A percentile compares a stretch with the other conserved stretches of the same genome.
Conservation (phyloP, 2,888 invertebrate genomes). For the Quadroppia sp. region DNA sequence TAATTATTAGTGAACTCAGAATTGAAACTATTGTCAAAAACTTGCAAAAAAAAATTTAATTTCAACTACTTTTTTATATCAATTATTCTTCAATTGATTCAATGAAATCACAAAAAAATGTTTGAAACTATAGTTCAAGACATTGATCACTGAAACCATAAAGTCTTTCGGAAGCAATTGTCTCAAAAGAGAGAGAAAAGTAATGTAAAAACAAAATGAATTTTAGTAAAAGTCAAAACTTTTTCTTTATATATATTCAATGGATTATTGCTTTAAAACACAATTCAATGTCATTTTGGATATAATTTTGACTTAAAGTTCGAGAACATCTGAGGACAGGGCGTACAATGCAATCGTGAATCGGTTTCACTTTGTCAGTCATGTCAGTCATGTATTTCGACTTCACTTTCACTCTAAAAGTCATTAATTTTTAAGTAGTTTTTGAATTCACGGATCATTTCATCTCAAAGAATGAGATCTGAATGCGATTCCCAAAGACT, state of each 20-base stretch:
- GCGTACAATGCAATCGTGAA: conserved; percentile 10
- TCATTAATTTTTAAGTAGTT: conserved; percentile 12
- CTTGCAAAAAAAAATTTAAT: too few relatives aligned
- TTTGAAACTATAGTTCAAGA: background rate
- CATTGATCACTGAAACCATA: conserved; percentile 2
- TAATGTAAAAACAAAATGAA: background rate
- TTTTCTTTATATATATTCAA: background rate
- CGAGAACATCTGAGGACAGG: background rate
- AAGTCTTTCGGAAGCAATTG: background rate
- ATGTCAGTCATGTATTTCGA: conserved; percentile 13
- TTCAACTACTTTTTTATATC: background rate
- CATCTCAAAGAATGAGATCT: background rate
- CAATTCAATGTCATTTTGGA: background rate
- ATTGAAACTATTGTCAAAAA: background rate
- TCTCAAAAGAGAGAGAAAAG: background rate
- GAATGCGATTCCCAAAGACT: background rate
- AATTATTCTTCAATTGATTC: background rate
- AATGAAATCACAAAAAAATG: background rate
- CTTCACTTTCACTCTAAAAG: conserved; percentile 14
- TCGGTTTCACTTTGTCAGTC: conserved; percentile 27
- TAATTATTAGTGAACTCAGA: background rate
- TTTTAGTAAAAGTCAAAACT: background rate
- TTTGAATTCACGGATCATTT: conserved; percentile 21
- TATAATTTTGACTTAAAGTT: conserved; percentile 5
- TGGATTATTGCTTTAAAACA: background rate